Evolutionary conservation across 2,113 vertebrate genomes (phyloP), one percentile per base, ranked within the genome.

Genomic region (Strigops habroptila): DNA sequence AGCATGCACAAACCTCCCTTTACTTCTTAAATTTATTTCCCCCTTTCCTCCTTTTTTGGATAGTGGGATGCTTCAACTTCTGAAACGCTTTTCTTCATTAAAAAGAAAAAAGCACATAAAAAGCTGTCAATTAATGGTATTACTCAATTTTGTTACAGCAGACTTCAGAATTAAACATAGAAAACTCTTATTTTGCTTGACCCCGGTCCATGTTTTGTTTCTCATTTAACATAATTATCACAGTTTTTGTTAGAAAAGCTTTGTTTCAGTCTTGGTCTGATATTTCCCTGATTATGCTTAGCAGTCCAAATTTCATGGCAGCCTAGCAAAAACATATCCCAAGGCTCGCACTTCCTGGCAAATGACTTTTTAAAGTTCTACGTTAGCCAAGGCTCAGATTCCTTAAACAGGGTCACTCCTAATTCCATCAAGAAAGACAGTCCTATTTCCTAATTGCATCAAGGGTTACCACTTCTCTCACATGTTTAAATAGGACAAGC

Each of bases 401-500:
- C 62, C 65, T 96, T 91, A 60, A 92, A 91, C 88, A 97, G 93
- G 95, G 95, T 95, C 93, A 82, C 52, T 94, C 86, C 53, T 49
- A 96, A 91, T 96, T 95, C 78, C 91, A 95, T 63, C 94, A 94
- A 96, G 97, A 96, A 97, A 96, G 96, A 96, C 93, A 97, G 90
- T 92, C 80, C 76, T 81, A 79, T 92, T 95, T 97, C 92, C 97
- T 97, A 98, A 97, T 94, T 96, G 96, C 96, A 97, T 97, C 97
- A 97, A 97, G 97, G 94, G 91, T 96, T 98, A 98, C 96, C 64
- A 73, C 95, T 98, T 97, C 95, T 97, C 96, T 97, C 97, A 97
- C 86, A 88, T 97, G 91, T 98, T 98, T 98, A 98, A 98, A 98
- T 97, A 98, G 97, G 97, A 98, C 97, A 98, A 98, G 97, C 97